Evolutionary conservation across 2,888 invertebrate genomes (phyloP).

Genomic region (Tetranychus piercei): DNA sequence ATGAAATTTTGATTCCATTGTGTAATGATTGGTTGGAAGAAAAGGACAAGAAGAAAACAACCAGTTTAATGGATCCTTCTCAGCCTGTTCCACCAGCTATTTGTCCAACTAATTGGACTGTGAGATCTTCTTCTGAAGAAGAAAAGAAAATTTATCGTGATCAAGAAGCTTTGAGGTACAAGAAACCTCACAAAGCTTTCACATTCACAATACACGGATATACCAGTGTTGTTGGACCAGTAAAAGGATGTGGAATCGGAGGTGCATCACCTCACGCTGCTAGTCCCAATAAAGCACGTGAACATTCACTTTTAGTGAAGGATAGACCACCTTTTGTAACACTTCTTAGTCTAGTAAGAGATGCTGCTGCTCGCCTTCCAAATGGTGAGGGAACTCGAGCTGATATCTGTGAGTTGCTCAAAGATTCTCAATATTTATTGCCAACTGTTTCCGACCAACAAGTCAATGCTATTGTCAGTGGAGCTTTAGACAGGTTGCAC

Average conservation of each 20-base stretch:
- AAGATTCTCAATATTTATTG: slow-evolving; percentile 48
- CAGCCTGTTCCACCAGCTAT: slow-evolving; percentile 33
- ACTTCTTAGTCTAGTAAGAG: slow-evolving; percentile 45
- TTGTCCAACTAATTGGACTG: slow-evolving; percentile 62
- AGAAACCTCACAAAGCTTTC: slow-evolving; percentile 73
- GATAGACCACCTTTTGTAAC: slow-evolving; percentile 76
- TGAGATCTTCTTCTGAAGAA: slow-evolving; percentile 53
- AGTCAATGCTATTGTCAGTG: slow-evolving; percentile 54
- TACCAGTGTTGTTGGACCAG: slow-evolving; percentile 60
- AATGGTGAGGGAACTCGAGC: slow-evolving; percentile 82
- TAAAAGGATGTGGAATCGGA: slow-evolving; percentile 46
- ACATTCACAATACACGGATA: slow-evolving; percentile 73
- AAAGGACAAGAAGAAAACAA: slow-evolving; percentile 29
- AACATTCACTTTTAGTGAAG: slow-evolving; percentile 60
- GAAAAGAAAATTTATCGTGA: slow-evolving; percentile 40
- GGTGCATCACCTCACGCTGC: slow-evolving; percentile 22
- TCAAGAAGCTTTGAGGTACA: slow-evolving; percentile 57
- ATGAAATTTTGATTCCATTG: slow-evolving; percentile 50
- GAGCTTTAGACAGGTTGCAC: slow-evolving; percentile 71
- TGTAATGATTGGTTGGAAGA: slow-evolving; percentile 55
- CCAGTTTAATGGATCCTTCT: slow-evolving; percentile 28
- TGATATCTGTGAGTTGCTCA: slow-evolving; percentile 70
- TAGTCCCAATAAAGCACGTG: slow-evolving; percentile 45
- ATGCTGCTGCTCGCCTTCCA: slow-evolving; percentile 76
- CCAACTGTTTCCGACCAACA: slow-evolving; percentile 35